phyloP scores from a whole-genome alignment of 2,113 vertebrate species.

The Hemiscyllium ocellatum region DNA sequence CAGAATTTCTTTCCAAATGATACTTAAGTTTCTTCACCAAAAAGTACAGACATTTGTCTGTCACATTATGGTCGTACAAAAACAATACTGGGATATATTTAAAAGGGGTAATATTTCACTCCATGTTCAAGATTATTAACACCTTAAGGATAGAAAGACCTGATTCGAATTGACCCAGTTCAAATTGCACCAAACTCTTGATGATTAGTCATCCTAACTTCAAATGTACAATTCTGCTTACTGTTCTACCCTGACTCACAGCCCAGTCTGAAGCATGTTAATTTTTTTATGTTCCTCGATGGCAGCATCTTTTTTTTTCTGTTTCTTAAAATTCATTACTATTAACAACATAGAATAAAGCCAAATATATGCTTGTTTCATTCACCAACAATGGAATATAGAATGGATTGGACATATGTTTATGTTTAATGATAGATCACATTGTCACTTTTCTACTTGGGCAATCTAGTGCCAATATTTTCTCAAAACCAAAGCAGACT shows the following conservation, averaged over 20 bases:
- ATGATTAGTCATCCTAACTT: background rate
- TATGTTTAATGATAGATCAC: background rate
- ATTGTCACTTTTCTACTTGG: background rate
- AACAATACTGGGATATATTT: background rate
- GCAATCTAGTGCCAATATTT: background rate
- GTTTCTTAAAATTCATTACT: background rate
- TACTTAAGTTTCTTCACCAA: background rate
- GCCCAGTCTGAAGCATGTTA: background rate
- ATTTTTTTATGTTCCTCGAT: background rate
- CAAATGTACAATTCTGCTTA: background rate
- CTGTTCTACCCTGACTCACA: conserved; percentile 1
- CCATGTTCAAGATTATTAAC: background rate
- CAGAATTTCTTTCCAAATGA: background rate
- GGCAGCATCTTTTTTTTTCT: background rate
- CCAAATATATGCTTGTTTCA: background rate
- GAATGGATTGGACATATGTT: background rate
- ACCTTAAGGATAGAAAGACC: background rate
- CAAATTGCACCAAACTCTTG: background rate
- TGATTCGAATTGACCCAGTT: background rate
- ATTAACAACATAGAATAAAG: background rate
- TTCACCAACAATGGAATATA: background rate
- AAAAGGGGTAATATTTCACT: background rate
- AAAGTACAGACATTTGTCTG: background rate
- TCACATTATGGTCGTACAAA: background rate
- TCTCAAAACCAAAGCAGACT: background rate